These are phyloP conservation scores for Lagocephalus sceleratus DNA, from an alignment of 2,797 vertebrate genomes.

Conservation along the genomic window DNA sequence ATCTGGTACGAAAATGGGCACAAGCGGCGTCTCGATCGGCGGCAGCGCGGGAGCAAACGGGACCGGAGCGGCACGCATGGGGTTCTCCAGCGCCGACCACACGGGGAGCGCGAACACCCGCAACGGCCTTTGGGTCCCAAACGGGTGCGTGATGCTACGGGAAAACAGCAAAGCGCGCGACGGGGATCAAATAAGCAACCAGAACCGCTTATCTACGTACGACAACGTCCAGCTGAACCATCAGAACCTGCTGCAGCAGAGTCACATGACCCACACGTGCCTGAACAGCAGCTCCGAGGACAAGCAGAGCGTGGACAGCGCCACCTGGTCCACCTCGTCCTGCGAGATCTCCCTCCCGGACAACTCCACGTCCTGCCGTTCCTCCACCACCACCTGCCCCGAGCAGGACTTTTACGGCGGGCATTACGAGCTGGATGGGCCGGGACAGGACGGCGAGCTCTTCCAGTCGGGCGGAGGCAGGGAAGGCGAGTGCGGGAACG, in stretches of 20 bases:
- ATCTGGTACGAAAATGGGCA: slow-evolving; percentile 93
- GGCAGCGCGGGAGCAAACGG: slow-evolving; percentile 59
- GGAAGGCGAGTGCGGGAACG: slow-evolving; percentile 34
- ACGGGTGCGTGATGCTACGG: slow-evolving; percentile 85
- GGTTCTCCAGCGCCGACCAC: slow-evolving; percentile 79
- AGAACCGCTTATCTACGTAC: slow-evolving; percentile 94
- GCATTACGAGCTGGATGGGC: slow-evolving; percentile 84
- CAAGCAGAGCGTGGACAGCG: slow-evolving; percentile 96
- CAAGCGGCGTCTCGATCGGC: slow-evolving; percentile 82
- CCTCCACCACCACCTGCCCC: slow-evolving; percentile 95
- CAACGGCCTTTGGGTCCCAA: slow-evolving; percentile 81
- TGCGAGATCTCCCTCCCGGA: slow-evolving; percentile 97
- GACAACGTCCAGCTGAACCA: slow-evolving; percentile 96
- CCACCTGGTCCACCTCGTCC: slow-evolving; percentile 97
- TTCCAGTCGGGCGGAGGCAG: slow-evolving; percentile 59
- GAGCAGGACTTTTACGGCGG: slow-evolving; percentile 90
- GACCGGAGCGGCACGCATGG: slow-evolving; percentile 76
- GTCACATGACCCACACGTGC: slow-evolving; percentile 53
- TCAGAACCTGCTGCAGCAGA: slow-evolving; percentile 66
- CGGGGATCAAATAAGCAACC: slow-evolving; percentile 73
- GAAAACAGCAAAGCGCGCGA: slow-evolving; percentile 82
- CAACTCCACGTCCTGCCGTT: slow-evolving; percentile 93
- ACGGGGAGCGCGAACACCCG: slow-evolving; percentile 73
- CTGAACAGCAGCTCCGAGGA: slow-evolving; percentile 84
- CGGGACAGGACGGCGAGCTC: slow-evolving; percentile 75